Evolutionary conservation across 2,888 invertebrate species (phyloP), one percentile per base, ranked within the genome.

Genomic region (Apoda limacodes): DNA sequence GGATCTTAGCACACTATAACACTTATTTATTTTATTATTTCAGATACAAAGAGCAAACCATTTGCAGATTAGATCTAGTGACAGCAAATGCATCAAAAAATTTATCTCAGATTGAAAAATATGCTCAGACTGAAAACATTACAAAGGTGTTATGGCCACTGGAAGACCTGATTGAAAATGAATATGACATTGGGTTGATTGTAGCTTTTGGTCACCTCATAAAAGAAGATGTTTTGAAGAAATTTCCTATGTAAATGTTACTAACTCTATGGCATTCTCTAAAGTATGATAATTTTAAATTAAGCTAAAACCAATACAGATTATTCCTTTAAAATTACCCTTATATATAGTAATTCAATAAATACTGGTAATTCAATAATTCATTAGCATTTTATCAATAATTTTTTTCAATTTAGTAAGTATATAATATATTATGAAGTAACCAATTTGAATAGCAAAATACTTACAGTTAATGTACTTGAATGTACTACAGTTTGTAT

Each of bases 121-220:
- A 86, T 82, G 90, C 93, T 0, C 55, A 69, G 13, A 49, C 83
- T 11, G 74, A 87, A 48, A 74, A 85, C 19, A 70, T 93, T 12
- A 57, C 58, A 9, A 55, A 88, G 10, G 81, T 87, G 45, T 57
- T 80, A 36, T 95, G 94, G 94, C 88, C 89, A 2, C 57, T 82
- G 28, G 45, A 67, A 14, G 42, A 61, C 21, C 50, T 82, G 21
- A 42, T 55, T 5, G 49, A 72, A 28, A 55, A 61, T 9, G 67
- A 82, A 29, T 95, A 88, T 75, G 89, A 97, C 58, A 68, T 97
- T 36, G 97, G 97, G 3, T 71, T 97, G 27, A 92, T 98, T 14
- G 95, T 93, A 2, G 96, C 97, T 0, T 98, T 98, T 82, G 97
- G 98, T 0, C 89, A 94, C 57, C 76, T 98, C 37, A 93, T 98